Evolutionary conservation across 2,797 vertebrate genomes (phyloP), one percentile per base, ranked within the genome.

Genomic region (Anas flavirostris): DNA sequence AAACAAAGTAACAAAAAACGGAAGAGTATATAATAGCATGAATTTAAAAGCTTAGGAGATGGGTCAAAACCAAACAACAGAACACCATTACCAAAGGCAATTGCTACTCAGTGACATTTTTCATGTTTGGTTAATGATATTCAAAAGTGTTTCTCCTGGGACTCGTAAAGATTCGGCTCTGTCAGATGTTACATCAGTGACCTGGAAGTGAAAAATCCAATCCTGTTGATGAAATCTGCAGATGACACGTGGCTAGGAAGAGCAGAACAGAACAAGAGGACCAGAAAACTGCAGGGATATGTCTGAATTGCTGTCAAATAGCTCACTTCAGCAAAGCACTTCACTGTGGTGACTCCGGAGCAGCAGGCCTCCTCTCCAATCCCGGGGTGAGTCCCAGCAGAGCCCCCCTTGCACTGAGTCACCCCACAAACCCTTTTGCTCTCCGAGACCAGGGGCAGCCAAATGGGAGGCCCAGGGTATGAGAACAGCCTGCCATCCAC

Each of bases 31-130:
- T 0, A 2, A 60, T 9, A 82, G 63, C 41, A 63, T 17, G 33
- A 89, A 79, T 63, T 79, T 21, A 69, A 85, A 76, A 70, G 59
- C 72, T 77, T 23, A 41, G 53, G 56, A 88, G 87, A 72, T n/a
- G 44, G 79, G 72, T 90, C 64, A 72, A 77, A 93, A 91, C 89
- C 68, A 46, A 21, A 52, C 25, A 16, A 52, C 25, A 28, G 16
- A 26, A 52, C 26, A 52, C 25, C 64, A 37, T 4, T 14, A 44
- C 75, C 33, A 87, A 78, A 80, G 33, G 41, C 15, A 77, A 77
- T 53, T 10, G 8, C 76, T 75, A 84, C 31, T 66, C 73, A 79
- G 4, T 31, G 41, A 56, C 44, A 58, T 29, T 48, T 68, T 75
- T 75, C 41, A 79, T 69, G 84, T 50, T 22, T 23, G 66, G 48